These are phyloP conservation scores for Sterrhoptilus dennistouni DNA, from an alignment of 2,113 vertebrate genomes.

Conservation along the genomic window DNA sequence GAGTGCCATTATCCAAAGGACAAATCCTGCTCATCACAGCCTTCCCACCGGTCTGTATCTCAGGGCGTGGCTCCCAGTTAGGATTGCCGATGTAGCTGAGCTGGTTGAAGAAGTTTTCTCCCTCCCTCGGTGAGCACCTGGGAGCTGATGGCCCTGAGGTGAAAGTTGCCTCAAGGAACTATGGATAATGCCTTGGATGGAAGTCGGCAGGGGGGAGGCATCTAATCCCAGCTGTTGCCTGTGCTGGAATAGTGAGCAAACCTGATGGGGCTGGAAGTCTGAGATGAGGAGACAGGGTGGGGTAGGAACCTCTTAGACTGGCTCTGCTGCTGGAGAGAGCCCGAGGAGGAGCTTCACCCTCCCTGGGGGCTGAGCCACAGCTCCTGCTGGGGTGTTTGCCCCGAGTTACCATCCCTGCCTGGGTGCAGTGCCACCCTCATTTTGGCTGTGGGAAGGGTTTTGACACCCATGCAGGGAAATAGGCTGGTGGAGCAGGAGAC, in stretches of 20 bases:
- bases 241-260: background rate
- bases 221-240: background rate
- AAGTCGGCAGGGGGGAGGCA: background rate
- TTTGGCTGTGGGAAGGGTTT: background rate
- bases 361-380: background rate
- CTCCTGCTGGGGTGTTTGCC: background rate
- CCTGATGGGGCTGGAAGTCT: background rate
- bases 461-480: background rate
- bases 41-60: background rate
- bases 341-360: background rate
- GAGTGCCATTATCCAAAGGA: background rate
- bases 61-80: background rate
- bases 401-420: background rate
- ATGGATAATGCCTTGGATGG: background rate
- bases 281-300: background rate
- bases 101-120: slow-evolving; percentile 35
- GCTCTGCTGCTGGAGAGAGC: slow-evolving; percentile 16
- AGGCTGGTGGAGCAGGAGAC: background rate
- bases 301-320: background rate
- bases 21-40: background rate
- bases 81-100: background rate
- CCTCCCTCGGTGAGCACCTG: background rate
- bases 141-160: background rate
- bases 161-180: background rate
- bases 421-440: background rate